Percentiles rank a stretch among this genome's conserved stretches.
Conservation (phyloP, 2,888 invertebrate species). For the Scaptomyza parva region DNA sequence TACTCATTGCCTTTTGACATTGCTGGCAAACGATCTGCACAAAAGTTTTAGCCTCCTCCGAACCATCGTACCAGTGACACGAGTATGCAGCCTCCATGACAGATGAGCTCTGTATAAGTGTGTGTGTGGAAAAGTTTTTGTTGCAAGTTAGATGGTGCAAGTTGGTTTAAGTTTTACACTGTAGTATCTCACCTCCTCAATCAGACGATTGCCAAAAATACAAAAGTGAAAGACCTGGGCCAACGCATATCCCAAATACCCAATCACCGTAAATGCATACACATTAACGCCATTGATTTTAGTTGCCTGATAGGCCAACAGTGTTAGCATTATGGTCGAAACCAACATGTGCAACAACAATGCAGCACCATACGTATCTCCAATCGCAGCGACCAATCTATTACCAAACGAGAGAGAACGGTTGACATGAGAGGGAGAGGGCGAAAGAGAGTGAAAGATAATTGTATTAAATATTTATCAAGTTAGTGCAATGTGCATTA, state of each 20-base stretch:
- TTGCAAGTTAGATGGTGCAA: background rate
- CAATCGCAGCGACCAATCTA: constrained; percentile 92
- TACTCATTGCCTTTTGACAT: constrained; percentile 95
- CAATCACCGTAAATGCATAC: constrained; percentile 91
- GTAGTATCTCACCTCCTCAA: constrained; percentile 90
- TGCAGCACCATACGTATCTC: constrained; percentile 94
- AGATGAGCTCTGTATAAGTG: constrained; percentile 90
- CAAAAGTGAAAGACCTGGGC: constrained; percentile 95
- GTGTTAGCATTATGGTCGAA: constrained; percentile 92
- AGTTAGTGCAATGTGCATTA: constrained; percentile 32
- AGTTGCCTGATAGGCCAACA: constrained; percentile 94
- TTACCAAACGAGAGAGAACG: constrained; percentile 3
- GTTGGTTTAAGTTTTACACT: background rate
- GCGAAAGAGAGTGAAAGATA: background rate
- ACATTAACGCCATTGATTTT: constrained; percentile 92
- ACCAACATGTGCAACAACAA: constrained; percentile 93
- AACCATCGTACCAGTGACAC: constrained; percentile 96
- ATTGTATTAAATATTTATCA: constrained; percentile 29
- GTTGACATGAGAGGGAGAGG: background rate
- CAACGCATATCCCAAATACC: constrained; percentile 91
- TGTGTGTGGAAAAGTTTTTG: background rate
- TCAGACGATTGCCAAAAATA: constrained; percentile 93
- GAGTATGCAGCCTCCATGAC: constrained; percentile 97
- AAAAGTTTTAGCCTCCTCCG: constrained; percentile 95
- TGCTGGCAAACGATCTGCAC: constrained; percentile 96